Percentiles rank a stretch among this genome's conserved stretches.
Evolutionary conservation across 1,140 invertebrate species (phyloP).

Genomic region (Drosophila asahinai): DNA sequence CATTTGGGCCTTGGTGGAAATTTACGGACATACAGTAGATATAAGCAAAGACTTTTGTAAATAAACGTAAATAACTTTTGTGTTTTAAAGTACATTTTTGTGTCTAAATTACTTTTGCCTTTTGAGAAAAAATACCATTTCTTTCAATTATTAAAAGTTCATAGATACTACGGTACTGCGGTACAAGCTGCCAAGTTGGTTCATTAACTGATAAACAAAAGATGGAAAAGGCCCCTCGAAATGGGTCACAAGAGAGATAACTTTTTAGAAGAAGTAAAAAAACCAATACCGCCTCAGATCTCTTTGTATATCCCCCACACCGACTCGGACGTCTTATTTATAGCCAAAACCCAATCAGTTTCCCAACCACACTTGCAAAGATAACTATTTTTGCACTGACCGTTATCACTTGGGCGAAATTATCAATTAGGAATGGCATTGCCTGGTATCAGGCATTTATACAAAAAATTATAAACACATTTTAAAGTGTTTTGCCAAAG

Average conservation of each 20-base stretch:
- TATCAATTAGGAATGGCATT: conserved; percentile 26
- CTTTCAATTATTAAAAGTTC: too few species aligned
- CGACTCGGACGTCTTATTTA: conserved; percentile 10
- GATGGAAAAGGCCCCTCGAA: conserved; percentile 1
- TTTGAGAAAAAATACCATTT: neutral
- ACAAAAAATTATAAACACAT: conserved; percentile 15
- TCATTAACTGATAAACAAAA: conserved; percentile 66
- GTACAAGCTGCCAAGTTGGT: conserved; percentile 38
- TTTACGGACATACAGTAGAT: conserved; percentile 9
- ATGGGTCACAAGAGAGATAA: conserved; percentile 57
- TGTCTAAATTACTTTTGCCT: too few species aligned
- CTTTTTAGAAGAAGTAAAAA: neutral
- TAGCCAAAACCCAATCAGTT: conserved; percentile 16
- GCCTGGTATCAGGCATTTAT: conserved; percentile 13
- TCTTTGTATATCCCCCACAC: conserved; percentile 19
- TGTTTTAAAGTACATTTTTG: neutral
- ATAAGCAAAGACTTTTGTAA: neutral
- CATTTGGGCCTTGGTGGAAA: conserved; percentile 7
- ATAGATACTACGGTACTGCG: neutral
- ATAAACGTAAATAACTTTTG: neutral
- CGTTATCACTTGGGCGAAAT: conserved; percentile 25
- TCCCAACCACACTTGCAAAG: conserved; percentile 15
- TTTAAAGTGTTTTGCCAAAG: conserved; percentile 18
- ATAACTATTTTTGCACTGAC: conserved; percentile 32
- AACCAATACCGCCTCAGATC: neutral